Conservation (phyloP, 2,888 invertebrate genomes). For the Mayetiola destructor region DNA sequence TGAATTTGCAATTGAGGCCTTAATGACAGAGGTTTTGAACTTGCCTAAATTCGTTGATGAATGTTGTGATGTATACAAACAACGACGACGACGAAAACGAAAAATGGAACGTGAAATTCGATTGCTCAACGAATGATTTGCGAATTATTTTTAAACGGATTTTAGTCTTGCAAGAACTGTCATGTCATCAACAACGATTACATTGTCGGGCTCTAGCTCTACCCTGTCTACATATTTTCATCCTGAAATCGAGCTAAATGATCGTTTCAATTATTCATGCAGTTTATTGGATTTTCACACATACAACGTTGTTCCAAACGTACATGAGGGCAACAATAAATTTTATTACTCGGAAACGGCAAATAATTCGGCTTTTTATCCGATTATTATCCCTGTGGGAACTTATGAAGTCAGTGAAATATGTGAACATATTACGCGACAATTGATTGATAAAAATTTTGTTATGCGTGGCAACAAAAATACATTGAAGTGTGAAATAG, state of each 20-base stretch:
- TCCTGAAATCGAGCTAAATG: not conserved
- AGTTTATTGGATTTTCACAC: conserved; percentile 25
- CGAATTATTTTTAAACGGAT: too few relatives aligned
- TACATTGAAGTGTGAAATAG: not conserved
- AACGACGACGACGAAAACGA: too few relatives aligned
- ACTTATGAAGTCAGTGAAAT: conserved; percentile 26
- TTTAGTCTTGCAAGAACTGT: too few relatives aligned
- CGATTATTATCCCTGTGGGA: conserved; percentile 23
- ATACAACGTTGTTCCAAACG: conserved; percentile 27
- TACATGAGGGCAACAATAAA: conserved; percentile 26
- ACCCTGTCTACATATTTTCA: not conserved
- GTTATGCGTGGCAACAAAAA: too few relatives aligned
- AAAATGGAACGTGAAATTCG: too few relatives aligned
- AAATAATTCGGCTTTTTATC: conserved; percentile 17
- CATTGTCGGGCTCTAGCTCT: not conserved
- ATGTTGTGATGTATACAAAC: too few relatives aligned
- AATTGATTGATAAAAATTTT: too few relatives aligned
- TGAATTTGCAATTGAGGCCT: too few relatives aligned
- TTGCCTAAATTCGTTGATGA: too few relatives aligned
- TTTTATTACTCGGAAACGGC: conserved; percentile 19
- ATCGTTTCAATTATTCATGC: conserved; percentile 21
- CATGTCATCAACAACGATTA: too few relatives aligned
- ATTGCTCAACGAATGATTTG: too few relatives aligned
- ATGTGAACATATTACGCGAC: conserved; percentile 18
- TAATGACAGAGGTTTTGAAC: too few relatives aligned